Evolutionary conservation across 2,797 vertebrate species (phyloP), one percentile per base, ranked within the genome.

Genomic region (Pseudochirops cupreus): DNA sequence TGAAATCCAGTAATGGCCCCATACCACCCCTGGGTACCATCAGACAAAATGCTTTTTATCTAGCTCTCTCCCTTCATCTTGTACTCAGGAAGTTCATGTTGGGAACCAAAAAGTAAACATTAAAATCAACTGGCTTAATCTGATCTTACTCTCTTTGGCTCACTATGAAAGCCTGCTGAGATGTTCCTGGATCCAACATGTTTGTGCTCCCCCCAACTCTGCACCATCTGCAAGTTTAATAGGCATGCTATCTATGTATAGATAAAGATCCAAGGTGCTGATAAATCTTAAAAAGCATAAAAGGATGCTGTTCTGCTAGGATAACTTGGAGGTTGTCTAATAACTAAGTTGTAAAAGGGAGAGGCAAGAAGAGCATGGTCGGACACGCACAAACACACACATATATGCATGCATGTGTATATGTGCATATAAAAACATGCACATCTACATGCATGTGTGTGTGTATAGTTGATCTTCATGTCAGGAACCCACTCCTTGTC

Each of bases 301-400:
- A 7, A 46, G 6, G 24, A 39, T 39, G 39, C 67, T 39, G 14
- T n/a, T 39, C 67, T 39, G 18, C n/a, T 46, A 24, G 9, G 24
- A 39, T 39, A 82, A 82, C n/a, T 39, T 33, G 7, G 4, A 62
- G 62, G 62, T 58, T 28, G 28, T 29, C 57, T 31, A 31, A 59
- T 31, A 59, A 13, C 14, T 16, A 74, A n/a, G 14, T n/a, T n/a
- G 33, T 33, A n/a, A n/a, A 74, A 74, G n/a, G 33, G 62, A 6
- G 6, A 74, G 1, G 18, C 33, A 4, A 24, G n/a, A 82, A 24
- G 67, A 9, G 2, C n/a, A 31, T 39, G 67, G 67, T 21, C 10
- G 6, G 6, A 18, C 1, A n/a, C 1, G 2, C 1, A 18, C 14
- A 6, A 14, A n/a, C 13, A 67, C 1, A 16, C 33, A 33, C 0